Evolutionary conservation across 1,140 invertebrate species (phyloP).

Genomic region (Drosophila rhopaloa): DNA sequence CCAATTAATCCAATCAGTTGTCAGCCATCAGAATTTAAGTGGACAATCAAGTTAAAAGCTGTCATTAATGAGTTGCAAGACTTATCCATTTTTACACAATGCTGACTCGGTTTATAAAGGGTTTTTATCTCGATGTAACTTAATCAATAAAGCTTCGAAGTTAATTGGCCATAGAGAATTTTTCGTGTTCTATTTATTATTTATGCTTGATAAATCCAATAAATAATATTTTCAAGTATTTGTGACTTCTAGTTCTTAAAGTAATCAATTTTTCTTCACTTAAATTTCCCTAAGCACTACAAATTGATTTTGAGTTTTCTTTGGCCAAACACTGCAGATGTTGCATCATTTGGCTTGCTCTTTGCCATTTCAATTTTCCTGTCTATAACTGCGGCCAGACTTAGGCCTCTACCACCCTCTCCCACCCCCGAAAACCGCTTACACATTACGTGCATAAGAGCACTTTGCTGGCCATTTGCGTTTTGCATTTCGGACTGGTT

Average conservation of each 20-base stretch:
- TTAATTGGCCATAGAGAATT: no score
- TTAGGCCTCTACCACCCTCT: background rate
- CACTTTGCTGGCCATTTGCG: slow-evolving; percentile 70
- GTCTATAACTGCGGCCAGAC: slow-evolving; percentile 22
- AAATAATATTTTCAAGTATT: no score
- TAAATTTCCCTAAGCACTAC: background rate
- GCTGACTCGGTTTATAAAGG: background rate
- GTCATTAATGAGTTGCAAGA: slow-evolving; percentile 22
- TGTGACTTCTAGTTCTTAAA: no score
- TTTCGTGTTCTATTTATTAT: no score
- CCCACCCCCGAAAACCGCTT: slow-evolving; percentile 33
- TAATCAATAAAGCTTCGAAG: no score
- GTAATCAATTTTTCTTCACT: no score
- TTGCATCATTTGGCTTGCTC: slow-evolving; percentile 47
- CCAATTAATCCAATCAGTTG: slow-evolving; percentile 34
- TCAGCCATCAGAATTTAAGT: slow-evolving; percentile 27
- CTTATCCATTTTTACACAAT: slow-evolving; percentile 13
- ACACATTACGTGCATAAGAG: slow-evolving; percentile 63
- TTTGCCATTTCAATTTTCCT: slow-evolving; percentile 46
- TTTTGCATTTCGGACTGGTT: slow-evolving; percentile 45
- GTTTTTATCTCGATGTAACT: background rate
- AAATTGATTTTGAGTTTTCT: slow-evolving; percentile 10
- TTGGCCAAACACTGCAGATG: slow-evolving; percentile 35
- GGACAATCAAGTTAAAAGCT: slow-evolving; percentile 16
- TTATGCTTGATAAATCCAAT: no score